phyloP scores from a whole-genome alignment of 2,888 invertebrate genomes.

The Digitonthophagus gazella region DNA sequence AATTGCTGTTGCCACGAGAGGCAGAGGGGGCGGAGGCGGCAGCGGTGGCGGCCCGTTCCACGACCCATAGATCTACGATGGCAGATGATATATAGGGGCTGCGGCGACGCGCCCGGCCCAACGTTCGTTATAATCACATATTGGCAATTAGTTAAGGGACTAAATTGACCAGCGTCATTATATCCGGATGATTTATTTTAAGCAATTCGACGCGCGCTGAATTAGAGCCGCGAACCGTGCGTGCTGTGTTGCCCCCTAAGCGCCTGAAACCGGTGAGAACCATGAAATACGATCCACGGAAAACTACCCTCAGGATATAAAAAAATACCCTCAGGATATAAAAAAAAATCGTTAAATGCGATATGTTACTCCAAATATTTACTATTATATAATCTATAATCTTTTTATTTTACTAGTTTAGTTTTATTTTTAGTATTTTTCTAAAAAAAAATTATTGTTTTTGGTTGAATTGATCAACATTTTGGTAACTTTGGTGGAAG shows the following conservation, averaged over 20 bases:
- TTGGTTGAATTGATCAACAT: no score
- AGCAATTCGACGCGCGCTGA: constrained; percentile 50
- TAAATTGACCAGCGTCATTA: constrained; percentile 53
- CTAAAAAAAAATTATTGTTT: no score
- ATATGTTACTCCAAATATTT: no score
- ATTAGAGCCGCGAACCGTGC: constrained; percentile 41
- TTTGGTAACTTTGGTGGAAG: no score
- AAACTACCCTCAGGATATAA: not conserved
- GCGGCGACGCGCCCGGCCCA: constrained; percentile 37
- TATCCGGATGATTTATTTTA: constrained; percentile 52
- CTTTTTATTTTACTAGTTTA: no score
- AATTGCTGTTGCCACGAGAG: not conserved
- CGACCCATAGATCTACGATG: constrained; percentile 9
- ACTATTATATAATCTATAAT: no score
- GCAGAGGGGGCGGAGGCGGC: not conserved
- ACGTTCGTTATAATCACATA: constrained; percentile 52
- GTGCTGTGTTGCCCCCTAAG: constrained; percentile 28
- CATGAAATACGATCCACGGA: not conserved
- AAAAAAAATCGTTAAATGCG: no score
- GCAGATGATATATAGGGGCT: constrained; percentile 45
- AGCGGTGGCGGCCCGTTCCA: not conserved
- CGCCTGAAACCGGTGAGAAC: not conserved
- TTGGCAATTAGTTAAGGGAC: constrained; percentile 53
- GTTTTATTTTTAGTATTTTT: no score
- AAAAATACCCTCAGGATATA: no score